Conservation (phyloP, 2,797 vertebrate species). For the Alauda arvensis region DNA sequence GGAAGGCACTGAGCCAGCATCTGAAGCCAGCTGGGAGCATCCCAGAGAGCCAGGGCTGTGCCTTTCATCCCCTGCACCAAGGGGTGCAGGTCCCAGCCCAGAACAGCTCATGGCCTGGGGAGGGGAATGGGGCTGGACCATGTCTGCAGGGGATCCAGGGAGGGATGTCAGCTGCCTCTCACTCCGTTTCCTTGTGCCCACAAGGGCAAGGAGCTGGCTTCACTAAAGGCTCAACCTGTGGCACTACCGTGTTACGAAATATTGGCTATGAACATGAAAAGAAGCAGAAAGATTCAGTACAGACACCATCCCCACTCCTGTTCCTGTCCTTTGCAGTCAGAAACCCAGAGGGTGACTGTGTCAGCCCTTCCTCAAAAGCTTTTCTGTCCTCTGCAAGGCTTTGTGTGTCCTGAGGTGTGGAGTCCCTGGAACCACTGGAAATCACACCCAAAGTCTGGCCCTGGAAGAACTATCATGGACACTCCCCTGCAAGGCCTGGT, state of each 20-base stretch:
- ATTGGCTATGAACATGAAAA: background rate
- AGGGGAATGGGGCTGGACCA: background rate
- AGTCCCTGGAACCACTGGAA: too few species aligned
- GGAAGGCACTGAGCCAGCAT: background rate
- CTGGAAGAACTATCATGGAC: too few species aligned
- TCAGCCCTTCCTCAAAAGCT: background rate
- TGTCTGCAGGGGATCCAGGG: background rate
- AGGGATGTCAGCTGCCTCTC: background rate
- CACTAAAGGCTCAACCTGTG: background rate
- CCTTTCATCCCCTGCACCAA: background rate
- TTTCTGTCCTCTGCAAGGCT: background rate
- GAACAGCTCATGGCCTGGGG: background rate
- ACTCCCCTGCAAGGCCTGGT: too few species aligned
- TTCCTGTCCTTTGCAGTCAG: background rate
- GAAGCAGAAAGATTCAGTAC: background rate
- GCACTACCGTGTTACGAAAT: accelerated
- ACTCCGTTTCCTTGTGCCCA: background rate
- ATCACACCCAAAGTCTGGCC: too few species aligned
- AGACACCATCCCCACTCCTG: accelerated
- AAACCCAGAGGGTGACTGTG: background rate
- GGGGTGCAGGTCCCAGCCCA: accelerated
- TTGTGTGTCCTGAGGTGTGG: background rate
- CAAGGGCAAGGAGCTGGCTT: background rate
- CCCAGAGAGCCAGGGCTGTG: background rate
- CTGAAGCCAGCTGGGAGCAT: background rate